Evolutionary conservation across 2,797 vertebrate genomes (phyloP), one percentile per base, ranked within the genome.

Genomic region (Staurois parvus): DNA sequence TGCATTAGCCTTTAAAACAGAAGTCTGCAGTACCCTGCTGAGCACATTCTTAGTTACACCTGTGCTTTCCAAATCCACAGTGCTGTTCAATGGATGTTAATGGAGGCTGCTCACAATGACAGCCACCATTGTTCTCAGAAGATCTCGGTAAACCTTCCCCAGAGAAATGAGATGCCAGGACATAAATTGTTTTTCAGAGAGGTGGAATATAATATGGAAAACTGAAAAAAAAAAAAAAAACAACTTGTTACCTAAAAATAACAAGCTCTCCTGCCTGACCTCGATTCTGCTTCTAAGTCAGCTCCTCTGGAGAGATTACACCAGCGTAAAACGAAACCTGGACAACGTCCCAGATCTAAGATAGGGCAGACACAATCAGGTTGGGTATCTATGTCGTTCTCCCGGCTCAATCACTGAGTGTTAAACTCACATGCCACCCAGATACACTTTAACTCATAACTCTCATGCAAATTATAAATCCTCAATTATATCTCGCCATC

Each of bases 191-290:
- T 17, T n/a, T 72, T 78, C 67, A 28, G 72, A 19, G 64, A 70
- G 45, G 24, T 37, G 56, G 69, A 86, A 78, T 62, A 72, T 78
- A 28, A 82, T 86, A 56, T 66, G 17, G 30, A 83, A n/a, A 82
- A 72, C n/a, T 59, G 29, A n/a, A 70, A 85, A 85, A 85, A 85
- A n/a, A 70, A 85, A 85, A 85, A 85, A 68, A 82, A 45, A 72
- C 66, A 83, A 87, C 42, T 79, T 83, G 75, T 83, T 83, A 87
- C 85, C 85, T 76, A 87, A 87, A 81, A 87, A 87, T 87, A 87
- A 87, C 80, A 79, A 83, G 59, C 85, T 79, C 81, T 86, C 76
- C 80, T 78, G 80, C 34, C 74, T 87, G 85, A 87, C 85, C 85
- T 87, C 80, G 19, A 87, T 87, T 87, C 76, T 68, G 67, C 79